Base-by-base conservation (phyloP, 2,113 vertebrate genomes). In the human (Homo sapiens) region DNA sequence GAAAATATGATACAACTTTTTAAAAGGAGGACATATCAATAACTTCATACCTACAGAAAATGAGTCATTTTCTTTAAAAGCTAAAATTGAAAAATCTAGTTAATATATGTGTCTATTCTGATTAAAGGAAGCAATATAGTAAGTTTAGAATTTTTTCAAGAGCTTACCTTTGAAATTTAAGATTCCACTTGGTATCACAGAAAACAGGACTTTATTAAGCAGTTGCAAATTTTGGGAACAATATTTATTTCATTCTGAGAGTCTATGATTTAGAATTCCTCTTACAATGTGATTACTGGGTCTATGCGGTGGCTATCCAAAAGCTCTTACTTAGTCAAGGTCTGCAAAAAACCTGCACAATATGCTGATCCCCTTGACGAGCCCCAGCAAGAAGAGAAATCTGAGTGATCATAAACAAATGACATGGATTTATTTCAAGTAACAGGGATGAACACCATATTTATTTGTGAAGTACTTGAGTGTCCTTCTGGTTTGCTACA, bases 91-190 rank as follows among this genome's bases (percentile, higher is more conserved):
- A 75, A 57, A 81, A 96, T 48, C 16, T 88, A 75, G 50, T 32
- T 82, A 78, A 59, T 55, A 50, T 20, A 48, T 50, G 38, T 59
- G 3, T 85, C n/a, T 72, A 45, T 85, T 93, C 55, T 61, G 27
- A 96, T 76, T 50, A 27, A 48, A 92, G 38, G 13, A 81, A 81
- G 52, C 4, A 93, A 66, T 17, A 84, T 6, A 76, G 22, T 32
- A 93, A 89, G 86, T 91, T 80, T 76, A 27, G 89, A 92, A 20
- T 25, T 20, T 88, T 70, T 84, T 82, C 12, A 92, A 81, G 66
- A 52, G 20, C 48, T 96, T 84, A 66, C 30, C 40, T 86, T 86
- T 90, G 73, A 96, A 97, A 93, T 79, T 59, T 50, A 79, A 22
- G 43, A 57, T 17, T 96, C 25, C 45, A 38, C 16, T 83, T 79